phyloP scores from a whole-genome alignment of 2,113 vertebrate species.

The Peromyscus polionotus region DNA sequence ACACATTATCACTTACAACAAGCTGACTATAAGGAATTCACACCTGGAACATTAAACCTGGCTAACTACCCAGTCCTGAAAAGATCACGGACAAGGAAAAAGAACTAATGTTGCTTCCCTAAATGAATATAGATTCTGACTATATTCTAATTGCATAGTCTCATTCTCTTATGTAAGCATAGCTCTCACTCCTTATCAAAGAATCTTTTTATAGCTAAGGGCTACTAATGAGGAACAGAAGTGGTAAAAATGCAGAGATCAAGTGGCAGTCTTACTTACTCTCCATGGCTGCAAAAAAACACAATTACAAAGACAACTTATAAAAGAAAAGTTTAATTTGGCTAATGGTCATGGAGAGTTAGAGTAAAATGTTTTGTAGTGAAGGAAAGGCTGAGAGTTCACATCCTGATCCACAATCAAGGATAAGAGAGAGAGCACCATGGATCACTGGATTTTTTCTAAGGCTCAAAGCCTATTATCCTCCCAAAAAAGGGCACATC shows the following conservation, averaged over 20 bases:
- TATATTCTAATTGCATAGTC: not conserved
- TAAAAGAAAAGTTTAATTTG: not conserved
- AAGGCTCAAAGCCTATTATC: accelerated
- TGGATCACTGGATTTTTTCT: not conserved
- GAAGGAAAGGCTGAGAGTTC: not conserved
- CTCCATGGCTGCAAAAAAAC: not conserved
- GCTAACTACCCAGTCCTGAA: not conserved
- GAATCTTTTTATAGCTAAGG: no score
- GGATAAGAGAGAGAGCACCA: not conserved
- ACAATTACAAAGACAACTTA: not conserved
- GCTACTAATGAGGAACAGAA: not conserved
- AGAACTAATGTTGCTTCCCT: not conserved
- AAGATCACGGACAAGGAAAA: no score
- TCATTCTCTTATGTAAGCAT: not conserved
- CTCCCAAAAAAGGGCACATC: not conserved
- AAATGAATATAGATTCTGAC: not conserved
- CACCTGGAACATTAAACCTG: not conserved
- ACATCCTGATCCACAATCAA: not conserved
- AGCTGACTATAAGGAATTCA: not conserved
- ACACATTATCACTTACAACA: not conserved
- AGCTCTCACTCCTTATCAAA: not conserved
- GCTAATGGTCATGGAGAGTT: not conserved
- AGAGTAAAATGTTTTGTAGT: not conserved
- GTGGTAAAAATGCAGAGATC: not conserved
- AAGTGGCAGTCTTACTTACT: not conserved